phyloP scores from a whole-genome alignment of 1,140 invertebrate species.

The Ips typographus region DNA sequence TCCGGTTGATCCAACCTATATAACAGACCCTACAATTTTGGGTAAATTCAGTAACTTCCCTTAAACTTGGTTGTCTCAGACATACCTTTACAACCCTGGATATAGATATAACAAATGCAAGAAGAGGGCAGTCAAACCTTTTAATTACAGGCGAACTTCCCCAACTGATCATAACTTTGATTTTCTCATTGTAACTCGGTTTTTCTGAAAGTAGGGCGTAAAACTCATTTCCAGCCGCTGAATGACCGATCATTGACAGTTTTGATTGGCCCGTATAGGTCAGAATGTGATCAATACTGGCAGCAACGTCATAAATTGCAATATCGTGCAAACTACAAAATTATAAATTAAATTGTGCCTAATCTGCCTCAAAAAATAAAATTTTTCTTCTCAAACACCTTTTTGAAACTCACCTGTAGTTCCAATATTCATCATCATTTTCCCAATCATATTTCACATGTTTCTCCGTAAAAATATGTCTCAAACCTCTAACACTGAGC shows the following conservation, averaged over 20 bases:
- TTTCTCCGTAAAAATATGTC: constrained; percentile 54
- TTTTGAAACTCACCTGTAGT: constrained; percentile 1
- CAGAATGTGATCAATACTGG: constrained; percentile 60
- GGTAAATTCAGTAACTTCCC: too few relatives aligned
- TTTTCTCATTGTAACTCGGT: constrained; percentile 63
- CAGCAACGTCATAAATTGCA: constrained; percentile 61
- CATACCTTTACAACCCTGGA: neutral
- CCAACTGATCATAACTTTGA: constrained; percentile 43
- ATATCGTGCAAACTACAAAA: constrained; percentile 45
- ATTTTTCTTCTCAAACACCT: neutral
- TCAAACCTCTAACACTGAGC: constrained; percentile 65
- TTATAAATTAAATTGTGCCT: too few relatives aligned
- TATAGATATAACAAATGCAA: neutral
- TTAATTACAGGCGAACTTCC: constrained; percentile 2
- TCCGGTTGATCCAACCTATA: neutral
- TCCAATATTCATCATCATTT: constrained; percentile 6
- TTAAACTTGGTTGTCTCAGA: too few relatives aligned
- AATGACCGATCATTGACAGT: constrained; percentile 44
- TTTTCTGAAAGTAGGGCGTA: constrained; percentile 64
- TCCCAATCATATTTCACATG: constrained; percentile 19
- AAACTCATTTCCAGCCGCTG: constrained; percentile 62
- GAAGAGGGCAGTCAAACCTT: constrained; percentile 11
- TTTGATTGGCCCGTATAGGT: constrained; percentile 34
- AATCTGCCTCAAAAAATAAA: neutral
- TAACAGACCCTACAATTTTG: too few relatives aligned